Evolutionary conservation across 1,140 invertebrate genomes (phyloP).

Genomic region (Heterodera schachtii): DNA sequence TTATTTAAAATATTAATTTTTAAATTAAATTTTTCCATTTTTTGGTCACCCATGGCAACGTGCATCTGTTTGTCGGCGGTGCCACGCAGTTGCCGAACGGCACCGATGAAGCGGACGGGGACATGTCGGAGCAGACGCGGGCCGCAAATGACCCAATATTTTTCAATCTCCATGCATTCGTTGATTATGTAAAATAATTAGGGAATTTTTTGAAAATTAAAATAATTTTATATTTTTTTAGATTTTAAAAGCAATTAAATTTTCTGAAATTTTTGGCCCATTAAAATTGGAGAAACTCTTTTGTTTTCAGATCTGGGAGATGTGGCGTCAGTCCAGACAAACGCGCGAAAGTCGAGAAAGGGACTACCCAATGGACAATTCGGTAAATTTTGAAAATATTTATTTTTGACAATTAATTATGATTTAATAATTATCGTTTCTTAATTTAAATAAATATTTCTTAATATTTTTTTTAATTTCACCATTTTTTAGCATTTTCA

Average conservation of each 20-base stretch:
- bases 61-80: conserved; percentile 56
- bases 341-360: conserved; percentile 46
- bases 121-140: conserved; percentile 45
- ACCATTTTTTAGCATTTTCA: too few species aligned
- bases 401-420: too few species aligned
- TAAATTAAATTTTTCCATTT: conserved; percentile 9
- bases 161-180: conserved; percentile 64
- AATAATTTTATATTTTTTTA: not conserved
- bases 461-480: too few species aligned
- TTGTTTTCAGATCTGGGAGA: conserved; percentile 46
- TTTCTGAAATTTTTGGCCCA: not conserved
- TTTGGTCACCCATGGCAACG: conserved; percentile 62
- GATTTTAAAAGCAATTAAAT: too few species aligned
- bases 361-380: conserved; percentile 31
- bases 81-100: not conserved
- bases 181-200: conserved; percentile 64
- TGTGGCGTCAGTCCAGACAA: conserved; percentile 31
- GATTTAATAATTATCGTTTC: too few species aligned
- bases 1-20: conserved; percentile 10
- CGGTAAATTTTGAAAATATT: not conserved
- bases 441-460: too few species aligned
- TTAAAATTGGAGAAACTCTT: not conserved
- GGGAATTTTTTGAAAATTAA: too few species aligned
- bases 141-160: conserved; percentile 57
- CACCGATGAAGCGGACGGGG: conserved; percentile 30